Evolutionary conservation across 2,888 invertebrate genomes (phyloP).

Genomic region (Eupeodes luniger): DNA sequence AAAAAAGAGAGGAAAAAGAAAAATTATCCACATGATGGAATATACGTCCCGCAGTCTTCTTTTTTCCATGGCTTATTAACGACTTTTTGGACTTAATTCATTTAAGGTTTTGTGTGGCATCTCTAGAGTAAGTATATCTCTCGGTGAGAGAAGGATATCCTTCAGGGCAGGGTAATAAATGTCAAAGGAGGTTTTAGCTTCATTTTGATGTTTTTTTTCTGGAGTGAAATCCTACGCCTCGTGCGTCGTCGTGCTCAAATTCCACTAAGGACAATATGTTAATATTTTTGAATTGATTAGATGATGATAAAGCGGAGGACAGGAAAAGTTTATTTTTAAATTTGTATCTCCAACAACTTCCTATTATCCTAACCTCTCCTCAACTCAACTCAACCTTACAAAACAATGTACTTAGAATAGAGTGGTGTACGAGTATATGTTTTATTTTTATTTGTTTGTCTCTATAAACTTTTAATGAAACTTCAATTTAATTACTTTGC

Average conservation of each 20-base stretch:
- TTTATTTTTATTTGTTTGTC: too few relatives aligned
- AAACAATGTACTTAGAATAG: too few relatives aligned
- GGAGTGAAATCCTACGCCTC: too few relatives aligned
- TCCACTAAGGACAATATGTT: too few relatives aligned
- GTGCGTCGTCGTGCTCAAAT: too few relatives aligned
- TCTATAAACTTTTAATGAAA: conserved; percentile 10
- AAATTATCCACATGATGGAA: conserved; percentile 38
- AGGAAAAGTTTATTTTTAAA: too few relatives aligned
- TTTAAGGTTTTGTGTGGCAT: not conserved
- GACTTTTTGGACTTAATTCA: conserved; percentile 55
- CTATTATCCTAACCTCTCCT: too few relatives aligned
- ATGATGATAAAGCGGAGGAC: too few relatives aligned
- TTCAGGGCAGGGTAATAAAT: not conserved
- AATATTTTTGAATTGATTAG: too few relatives aligned
- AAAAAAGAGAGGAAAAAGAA: not conserved
- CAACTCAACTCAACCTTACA: too few relatives aligned
- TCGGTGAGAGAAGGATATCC: not conserved
- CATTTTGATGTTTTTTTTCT: not conserved
- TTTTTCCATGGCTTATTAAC: conserved; percentile 45
- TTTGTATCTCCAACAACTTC: too few relatives aligned
- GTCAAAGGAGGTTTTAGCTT: not conserved
- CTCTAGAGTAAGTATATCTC: not conserved
- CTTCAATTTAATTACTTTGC: conserved; percentile 6
- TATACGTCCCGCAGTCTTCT: conserved; percentile 47
- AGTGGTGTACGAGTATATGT: too few relatives aligned